phyloP scores from a whole-genome alignment of 2,888 invertebrate species.

The Orchesellides sinensis region DNA sequence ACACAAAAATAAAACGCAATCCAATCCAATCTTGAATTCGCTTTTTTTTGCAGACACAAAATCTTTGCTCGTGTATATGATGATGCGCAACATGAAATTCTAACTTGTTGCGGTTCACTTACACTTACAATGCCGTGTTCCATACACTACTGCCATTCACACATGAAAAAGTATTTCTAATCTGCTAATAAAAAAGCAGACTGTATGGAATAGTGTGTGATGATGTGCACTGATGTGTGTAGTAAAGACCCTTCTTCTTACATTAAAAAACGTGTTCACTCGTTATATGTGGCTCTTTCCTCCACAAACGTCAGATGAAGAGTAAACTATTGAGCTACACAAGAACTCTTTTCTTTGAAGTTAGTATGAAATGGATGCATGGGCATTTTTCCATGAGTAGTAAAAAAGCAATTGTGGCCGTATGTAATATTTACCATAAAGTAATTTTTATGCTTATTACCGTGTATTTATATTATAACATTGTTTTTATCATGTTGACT shows the following conservation, averaged over 20 bases:
- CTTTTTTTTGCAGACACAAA: constrained; percentile 15
- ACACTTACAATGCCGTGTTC: too few species aligned
- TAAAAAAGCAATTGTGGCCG: too few species aligned
- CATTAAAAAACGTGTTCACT: constrained; percentile 28
- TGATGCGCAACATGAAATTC: not conserved
- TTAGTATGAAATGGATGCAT: too few species aligned
- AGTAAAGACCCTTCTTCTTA: not conserved
- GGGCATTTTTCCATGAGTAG: too few species aligned
- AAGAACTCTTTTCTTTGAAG: too few species aligned
- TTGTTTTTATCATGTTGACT: too few species aligned
- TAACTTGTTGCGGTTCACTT: constrained; percentile 40
- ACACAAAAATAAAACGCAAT: constrained; percentile 10
- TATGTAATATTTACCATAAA: too few species aligned
- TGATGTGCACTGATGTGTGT: not conserved
- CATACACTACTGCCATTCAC: not conserved
- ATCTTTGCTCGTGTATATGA: not conserved
- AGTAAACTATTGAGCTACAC: constrained; percentile 15
- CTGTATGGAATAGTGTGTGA: not conserved
- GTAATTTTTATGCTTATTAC: too few species aligned
- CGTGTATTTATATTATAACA: too few species aligned
- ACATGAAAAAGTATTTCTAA: not conserved
- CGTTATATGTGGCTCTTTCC: too few species aligned
- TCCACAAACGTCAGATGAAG: constrained; percentile 33
- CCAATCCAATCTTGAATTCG: constrained; percentile 2
- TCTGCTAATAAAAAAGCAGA: not conserved